Evolutionary conservation across 2,888 invertebrate species (phyloP).

Genomic region (Sceliomorpha sp.): DNA sequence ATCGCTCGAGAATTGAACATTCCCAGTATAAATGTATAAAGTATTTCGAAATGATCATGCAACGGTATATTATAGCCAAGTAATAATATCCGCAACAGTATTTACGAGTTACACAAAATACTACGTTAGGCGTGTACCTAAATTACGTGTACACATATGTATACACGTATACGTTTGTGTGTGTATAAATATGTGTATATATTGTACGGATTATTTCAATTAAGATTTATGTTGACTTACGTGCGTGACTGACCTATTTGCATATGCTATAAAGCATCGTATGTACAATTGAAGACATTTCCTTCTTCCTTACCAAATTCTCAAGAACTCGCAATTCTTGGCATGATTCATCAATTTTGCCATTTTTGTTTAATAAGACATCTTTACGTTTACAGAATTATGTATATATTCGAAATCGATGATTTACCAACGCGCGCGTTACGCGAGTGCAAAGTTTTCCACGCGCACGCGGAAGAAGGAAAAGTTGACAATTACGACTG

Average conservation of each 20-base stretch:
- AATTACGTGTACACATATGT: constrained; percentile 18
- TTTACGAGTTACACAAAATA: constrained; percentile 63
- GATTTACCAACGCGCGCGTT: no score
- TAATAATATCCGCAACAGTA: constrained; percentile 74
- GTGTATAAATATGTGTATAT: constrained; percentile 13
- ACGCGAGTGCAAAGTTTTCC: no score
- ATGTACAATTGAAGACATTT: constrained; percentile 2
- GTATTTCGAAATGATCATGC: constrained; percentile 38
- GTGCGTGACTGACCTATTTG: constrained; percentile 6
- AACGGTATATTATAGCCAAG: constrained; percentile 58
- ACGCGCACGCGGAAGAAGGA: not conserved
- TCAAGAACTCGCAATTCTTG: no score
- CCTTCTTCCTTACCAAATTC: not conserved
- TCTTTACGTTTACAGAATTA: no score
- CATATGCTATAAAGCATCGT: not conserved
- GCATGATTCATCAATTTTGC: no score
- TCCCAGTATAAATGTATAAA: constrained; percentile 69
- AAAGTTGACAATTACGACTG: constrained; percentile 27
- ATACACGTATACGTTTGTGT: constrained; percentile 23
- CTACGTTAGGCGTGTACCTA: constrained; percentile 39
- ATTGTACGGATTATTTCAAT: constrained; percentile 15
- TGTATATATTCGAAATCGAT: no score
- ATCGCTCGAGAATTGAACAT: constrained; percentile 72
- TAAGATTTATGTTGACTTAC: constrained; percentile 6
- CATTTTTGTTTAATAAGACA: no score